Evolutionary conservation across 2,113 vertebrate species (phyloP).

Genomic region (Barbus barbus): DNA sequence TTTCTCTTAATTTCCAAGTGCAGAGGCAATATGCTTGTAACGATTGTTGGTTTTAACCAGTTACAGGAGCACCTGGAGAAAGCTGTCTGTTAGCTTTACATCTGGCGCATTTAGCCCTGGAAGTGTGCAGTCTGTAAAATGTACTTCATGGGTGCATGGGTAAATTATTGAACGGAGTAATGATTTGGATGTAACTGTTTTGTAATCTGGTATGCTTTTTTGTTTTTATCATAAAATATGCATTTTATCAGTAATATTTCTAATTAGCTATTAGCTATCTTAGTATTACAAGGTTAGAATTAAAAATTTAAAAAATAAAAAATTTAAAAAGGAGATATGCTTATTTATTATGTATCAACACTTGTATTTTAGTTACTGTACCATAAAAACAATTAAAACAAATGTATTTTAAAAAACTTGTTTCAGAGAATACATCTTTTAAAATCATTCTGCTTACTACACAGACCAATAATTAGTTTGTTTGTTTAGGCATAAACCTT

Average conservation of each 20-base stretch:
- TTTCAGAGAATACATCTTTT: no score
- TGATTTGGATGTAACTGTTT: neutral
- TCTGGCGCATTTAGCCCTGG: neutral
- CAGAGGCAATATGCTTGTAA: neutral
- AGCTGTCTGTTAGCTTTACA: neutral
- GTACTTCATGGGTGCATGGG: neutral
- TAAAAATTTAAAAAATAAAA: neutral
- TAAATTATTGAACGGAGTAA: neutral
- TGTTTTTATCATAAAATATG: neutral
- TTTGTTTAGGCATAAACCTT: no score
- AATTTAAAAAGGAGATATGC: neutral
- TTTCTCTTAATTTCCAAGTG: neutral
- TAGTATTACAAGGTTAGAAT: neutral
- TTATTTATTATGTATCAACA: no score
- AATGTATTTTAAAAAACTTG: no score
- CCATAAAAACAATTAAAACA: no score
- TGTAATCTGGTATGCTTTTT: neutral
- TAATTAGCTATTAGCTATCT: neutral
- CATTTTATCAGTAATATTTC: neutral
- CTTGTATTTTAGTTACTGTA: no score
- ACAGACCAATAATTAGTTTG: no score
- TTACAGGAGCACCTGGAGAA: neutral
- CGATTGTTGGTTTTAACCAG: neutral
- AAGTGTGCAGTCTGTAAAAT: neutral
- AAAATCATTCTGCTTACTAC: no score